Percentiles rank a stretch among this genome's conserved stretches.
These are phyloP conservation scores for Bombyx mandarina DNA, from an alignment of 1,140 invertebrate genomes.

Conservation along the genomic window DNA sequence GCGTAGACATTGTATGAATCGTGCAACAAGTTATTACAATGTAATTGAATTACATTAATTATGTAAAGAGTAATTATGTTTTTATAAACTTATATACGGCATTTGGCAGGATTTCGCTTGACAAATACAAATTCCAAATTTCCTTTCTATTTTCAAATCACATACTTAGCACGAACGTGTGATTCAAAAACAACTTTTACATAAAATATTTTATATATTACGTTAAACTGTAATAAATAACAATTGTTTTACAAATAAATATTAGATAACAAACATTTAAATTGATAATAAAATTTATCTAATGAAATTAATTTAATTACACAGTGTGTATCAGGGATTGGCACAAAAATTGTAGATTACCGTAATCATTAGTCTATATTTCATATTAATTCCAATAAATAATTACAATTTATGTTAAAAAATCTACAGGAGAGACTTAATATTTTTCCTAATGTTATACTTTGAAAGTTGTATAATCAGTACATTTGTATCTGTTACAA, in stretches of 20 bases:
- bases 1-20: conserved; percentile 56
- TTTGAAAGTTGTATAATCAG: conserved; percentile 16
- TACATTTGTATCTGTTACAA: conserved; percentile 9
- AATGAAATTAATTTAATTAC: conserved; percentile 15
- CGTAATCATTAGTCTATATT: conserved; percentile 32
- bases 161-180: no score
- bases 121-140: conserved; percentile 48
- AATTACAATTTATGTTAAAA: conserved; percentile 16
- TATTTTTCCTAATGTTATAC: conserved; percentile 7
- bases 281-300: conserved; percentile 15
- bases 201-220: conserved; percentile 48
- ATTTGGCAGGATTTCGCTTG: conserved; percentile 66
- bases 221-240: conserved; percentile 37
- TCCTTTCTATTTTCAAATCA: not conserved
- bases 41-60: conserved; percentile 52
- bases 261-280: conserved; percentile 24
- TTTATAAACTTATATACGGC: conserved; percentile 27
- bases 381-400: conserved; percentile 44
- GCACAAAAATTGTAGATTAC: conserved; percentile 46
- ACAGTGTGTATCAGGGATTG: conserved; percentile 34
- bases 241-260: conserved; percentile 34
- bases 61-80: not conserved
- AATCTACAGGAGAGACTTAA: conserved; percentile 8
- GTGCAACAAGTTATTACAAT: conserved; percentile 57
- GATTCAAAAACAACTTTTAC: conserved; percentile 39